Base-by-base conservation (phyloP, 2,888 invertebrate genomes). In the Macrophya alboannulata region DNA sequence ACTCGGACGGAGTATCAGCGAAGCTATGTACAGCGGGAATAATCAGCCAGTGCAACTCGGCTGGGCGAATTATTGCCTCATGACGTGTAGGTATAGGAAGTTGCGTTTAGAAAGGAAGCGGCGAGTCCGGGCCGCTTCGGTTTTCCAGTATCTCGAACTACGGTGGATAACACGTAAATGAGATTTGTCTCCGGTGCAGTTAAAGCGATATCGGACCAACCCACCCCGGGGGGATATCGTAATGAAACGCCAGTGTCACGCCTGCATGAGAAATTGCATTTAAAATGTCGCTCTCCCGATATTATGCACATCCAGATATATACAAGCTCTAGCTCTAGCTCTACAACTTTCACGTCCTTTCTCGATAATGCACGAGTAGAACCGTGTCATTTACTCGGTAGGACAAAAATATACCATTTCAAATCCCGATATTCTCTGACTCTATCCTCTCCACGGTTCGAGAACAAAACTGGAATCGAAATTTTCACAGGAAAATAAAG, bases 21-120 rank as follows among this genome's bases (percentile, higher is more conserved):
- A 62, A 81, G 25, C 0, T 59, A 51, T 5, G 15, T 43, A 5
- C 31, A 48, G 6, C n/a, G 31, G 4, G 68, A 43, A 59, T 40
- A 37, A 43, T n/a, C 21, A 59, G n/a, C 43, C 1, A 10, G 43
- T 40, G 72, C 81, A 51, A 55, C 31, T 77, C 6, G 77, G 25
- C 77, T 21, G 31, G 62, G 25, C 43, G 62, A 59, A 81, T 45
- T 15, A 83, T 65, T 83, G 48, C 45, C 48, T 83, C 51, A 48
- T 31, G 68, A 71, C 15, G 43, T 37, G 37, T 37, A 68, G 62
- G 68, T 68, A 82, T 85, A 82, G 74, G 85, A 85, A 84, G 83
- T 85, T 37, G 85, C 74, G 82, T 87, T 87, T 87, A 87, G 88
- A 89, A 88, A 88, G 87, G 86, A 88, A 88, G 87, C 85, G 82